These are phyloP conservation scores for Escarpia spicata DNA, from an alignment of 2,888 invertebrate genomes.

Conservation along the genomic window DNA sequence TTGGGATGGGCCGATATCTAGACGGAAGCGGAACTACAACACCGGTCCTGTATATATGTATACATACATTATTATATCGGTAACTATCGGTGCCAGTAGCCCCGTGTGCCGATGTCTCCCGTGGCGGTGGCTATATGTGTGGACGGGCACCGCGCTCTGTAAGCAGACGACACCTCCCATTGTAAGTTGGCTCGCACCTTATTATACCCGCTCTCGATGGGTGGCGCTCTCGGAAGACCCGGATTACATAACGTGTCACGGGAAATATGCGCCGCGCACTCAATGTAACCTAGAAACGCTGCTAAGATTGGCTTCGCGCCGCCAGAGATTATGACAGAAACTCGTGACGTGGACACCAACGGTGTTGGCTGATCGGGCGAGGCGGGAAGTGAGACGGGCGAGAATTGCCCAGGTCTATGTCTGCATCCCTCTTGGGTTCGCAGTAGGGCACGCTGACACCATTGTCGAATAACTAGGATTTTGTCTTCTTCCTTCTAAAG, in stretches of 20 bases:
- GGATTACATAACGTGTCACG: conserved; percentile 11
- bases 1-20: too few relatives aligned
- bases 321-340: neutral
- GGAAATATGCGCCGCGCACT: neutral
- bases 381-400: neutral
- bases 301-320: neutral
- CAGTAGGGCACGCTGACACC: neutral
- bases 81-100: too few relatives aligned
- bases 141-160: neutral
- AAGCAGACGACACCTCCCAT: neutral
- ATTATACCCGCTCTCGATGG: neutral
- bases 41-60: too few relatives aligned
- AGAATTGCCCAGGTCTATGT: neutral
- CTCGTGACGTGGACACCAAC: neutral
- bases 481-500: too few relatives aligned
- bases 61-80: too few relatives aligned
- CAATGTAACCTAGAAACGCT: neutral
- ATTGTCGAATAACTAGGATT: too few relatives aligned
- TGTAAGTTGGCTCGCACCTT: neutral
- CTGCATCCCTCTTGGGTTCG: neutral
- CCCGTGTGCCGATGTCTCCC: neutral
- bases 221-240: neutral
- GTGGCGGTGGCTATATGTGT: neutral
- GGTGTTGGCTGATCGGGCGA: neutral
- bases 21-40: too few relatives aligned